A percentile compares a stretch with the other conserved stretches of the same genome.
Evolutionary conservation across 30 jellyfish, hydroid and myxozoan genomes (phyloP).

Genomic region (Aurelia sp.): DNA sequence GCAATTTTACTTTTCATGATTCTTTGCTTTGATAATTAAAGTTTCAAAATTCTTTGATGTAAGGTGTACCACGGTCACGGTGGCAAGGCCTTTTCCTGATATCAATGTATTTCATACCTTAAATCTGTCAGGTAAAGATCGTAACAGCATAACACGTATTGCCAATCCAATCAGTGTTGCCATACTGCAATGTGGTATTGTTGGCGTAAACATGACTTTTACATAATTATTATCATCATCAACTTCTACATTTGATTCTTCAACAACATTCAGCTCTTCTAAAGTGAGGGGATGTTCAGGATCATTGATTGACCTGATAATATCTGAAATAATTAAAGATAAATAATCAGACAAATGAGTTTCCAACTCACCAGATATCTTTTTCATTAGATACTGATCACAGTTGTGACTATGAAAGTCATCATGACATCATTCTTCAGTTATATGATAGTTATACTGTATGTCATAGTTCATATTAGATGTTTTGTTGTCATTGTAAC

Average conservation of each 20-base stretch:
- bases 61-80: too few relatives aligned
- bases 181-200: slow-evolving; percentile 98
- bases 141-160: slow-evolving; percentile 81
- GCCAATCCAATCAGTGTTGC: slow-evolving; percentile 95
- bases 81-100: too few relatives aligned
- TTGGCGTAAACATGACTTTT: slow-evolving; percentile 87
- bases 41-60: too few relatives aligned
- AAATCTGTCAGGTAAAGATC: slow-evolving; percentile 90
- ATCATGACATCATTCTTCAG: too few relatives aligned
- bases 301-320: slow-evolving; percentile 84
- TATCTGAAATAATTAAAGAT: slow-evolving; percentile 30
- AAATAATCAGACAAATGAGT: neutral
- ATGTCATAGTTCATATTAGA: too few relatives aligned
- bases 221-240: slow-evolving; percentile 67
- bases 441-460: too few relatives aligned
- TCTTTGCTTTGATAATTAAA: too few relatives aligned
- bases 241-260: slow-evolving; percentile 73
- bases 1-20: too few relatives aligned
- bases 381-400: neutral
- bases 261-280: slow-evolving; percentile 90
- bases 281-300: slow-evolving; percentile 97
- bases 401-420: too few relatives aligned
- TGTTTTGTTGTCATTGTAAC: too few relatives aligned
- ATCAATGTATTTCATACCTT: slow-evolving; percentile 48
- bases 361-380: neutral